Evolutionary conservation across 2,888 invertebrate species (phyloP).

Genomic region (Xanthia icteritia): DNA sequence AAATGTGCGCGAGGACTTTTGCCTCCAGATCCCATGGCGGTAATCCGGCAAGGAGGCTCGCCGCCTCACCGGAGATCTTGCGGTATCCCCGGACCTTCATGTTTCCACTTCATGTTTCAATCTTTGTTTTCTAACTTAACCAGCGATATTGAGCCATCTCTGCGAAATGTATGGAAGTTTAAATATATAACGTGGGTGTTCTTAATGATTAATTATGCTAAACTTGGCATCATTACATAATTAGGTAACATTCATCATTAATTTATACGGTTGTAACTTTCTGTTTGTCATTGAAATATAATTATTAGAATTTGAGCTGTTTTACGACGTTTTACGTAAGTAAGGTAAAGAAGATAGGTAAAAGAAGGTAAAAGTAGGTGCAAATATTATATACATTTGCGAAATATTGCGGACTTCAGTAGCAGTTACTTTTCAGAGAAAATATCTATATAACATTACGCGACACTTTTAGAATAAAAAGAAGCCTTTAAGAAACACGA

Average conservation of each 20-base stretch:
- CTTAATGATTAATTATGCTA: constrained; percentile 28
- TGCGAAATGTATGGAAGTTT: constrained; percentile 13
- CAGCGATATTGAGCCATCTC: constrained; percentile 16
- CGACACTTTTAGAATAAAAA: background rate
- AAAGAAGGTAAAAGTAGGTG: too few species aligned
- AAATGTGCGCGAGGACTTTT: too few species aligned
- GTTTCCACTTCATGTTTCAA: constrained; percentile 15
- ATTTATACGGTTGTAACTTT: background rate
- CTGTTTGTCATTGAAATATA: background rate
- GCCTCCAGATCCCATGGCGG: too few species aligned
- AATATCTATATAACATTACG: background rate
- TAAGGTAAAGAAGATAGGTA: too few species aligned
- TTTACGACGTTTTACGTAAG: background rate
- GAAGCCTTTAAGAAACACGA: background rate
- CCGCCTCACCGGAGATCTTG: too few species aligned
- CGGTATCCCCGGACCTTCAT: too few species aligned
- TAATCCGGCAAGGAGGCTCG: too few species aligned
- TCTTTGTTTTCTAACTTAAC: constrained; percentile 1
- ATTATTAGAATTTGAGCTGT: background rate
- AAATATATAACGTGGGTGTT: background rate
- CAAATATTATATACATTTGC: too few species aligned
- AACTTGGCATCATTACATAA: constrained; percentile 9
- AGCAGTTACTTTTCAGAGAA: background rate
- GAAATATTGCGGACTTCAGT: background rate
- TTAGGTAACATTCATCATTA: constrained; percentile 1